Conservation (phyloP, 2,797 vertebrate species). For the Siniperca undulata region DNA sequence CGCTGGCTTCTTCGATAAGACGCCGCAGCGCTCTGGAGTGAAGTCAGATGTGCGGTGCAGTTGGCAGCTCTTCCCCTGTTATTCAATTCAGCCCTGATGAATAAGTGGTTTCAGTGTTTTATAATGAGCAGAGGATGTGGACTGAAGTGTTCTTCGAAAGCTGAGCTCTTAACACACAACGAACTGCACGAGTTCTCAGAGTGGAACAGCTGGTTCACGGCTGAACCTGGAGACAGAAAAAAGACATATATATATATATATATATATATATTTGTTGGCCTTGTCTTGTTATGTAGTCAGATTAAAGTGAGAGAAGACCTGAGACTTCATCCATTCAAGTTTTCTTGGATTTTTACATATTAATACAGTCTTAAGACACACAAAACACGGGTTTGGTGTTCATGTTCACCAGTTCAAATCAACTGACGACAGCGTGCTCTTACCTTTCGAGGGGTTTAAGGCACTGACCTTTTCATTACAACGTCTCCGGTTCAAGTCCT, state of each 20-base stretch:
- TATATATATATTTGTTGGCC: not conserved
- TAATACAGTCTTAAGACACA: not conserved
- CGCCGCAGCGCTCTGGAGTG: not conserved
- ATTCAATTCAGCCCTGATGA: conserved; percentile 6
- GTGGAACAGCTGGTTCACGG: not conserved
- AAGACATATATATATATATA: not conserved
- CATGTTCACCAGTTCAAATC: too few relatives aligned
- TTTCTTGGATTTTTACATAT: not conserved
- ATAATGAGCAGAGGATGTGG: conserved; percentile 32
- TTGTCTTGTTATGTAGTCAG: not conserved
- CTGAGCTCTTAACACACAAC: conserved; percentile 20
- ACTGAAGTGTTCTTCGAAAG: conserved; percentile 53
- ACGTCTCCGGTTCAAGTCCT: too few relatives aligned
- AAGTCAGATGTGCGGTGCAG: conserved; percentile 51
- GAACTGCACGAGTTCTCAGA: not conserved
- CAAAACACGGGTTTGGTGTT: too few relatives aligned
- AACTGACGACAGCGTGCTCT: too few relatives aligned
- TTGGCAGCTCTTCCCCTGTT: conserved; percentile 32
- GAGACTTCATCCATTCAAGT: not conserved
- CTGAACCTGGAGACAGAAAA: conserved; percentile 3
- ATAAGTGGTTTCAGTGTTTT: conserved; percentile 37
- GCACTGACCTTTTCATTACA: too few relatives aligned
- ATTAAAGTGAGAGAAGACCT: too few relatives aligned
- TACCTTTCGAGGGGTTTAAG: too few relatives aligned
- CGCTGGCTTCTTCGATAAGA: conserved; percentile 34